A percentile compares a stretch with the other conserved stretches of the same genome.
These are phyloP conservation scores for Helobdella robusta DNA, from an alignment of 2,888 invertebrate genomes.

Conservation along the genomic window DNA sequence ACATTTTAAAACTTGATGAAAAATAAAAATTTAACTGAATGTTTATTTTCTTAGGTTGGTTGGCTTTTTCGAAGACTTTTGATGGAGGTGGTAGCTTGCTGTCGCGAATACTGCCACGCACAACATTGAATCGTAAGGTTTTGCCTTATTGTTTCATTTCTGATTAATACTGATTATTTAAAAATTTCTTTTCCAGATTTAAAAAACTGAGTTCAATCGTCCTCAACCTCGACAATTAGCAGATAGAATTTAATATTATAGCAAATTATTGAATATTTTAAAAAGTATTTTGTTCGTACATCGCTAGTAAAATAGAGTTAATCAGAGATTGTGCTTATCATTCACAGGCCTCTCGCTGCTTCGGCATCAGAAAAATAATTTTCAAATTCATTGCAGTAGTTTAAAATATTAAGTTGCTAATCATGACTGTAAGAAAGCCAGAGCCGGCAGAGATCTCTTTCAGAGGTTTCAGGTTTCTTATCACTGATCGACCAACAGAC, in stretches of 20 bases:
- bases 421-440: constrained; percentile 53
- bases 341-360: too few relatives aligned
- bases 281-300: background rate
- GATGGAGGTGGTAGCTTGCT: constrained; percentile 81
- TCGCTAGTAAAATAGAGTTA: too few relatives aligned
- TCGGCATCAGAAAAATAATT: background rate
- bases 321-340: too few relatives aligned
- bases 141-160: background rate
- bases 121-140: constrained; percentile 62
- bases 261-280: background rate
- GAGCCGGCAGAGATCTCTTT: constrained; percentile 92
- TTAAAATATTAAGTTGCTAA: background rate
- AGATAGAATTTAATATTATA: background rate
- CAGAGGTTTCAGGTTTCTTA: constrained; percentile 94
- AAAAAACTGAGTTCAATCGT: background rate
- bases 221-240: background rate
- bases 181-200: background rate
- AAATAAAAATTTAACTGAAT: too few relatives aligned
- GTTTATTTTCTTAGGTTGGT: constrained; percentile 7
- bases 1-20: too few relatives aligned
- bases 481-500: constrained; percentile 95
- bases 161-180: background rate
- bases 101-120: constrained; percentile 95
- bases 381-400: background rate
- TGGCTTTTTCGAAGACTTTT: constrained; percentile 36